These are phyloP conservation scores for Theretra japonica DNA, from an alignment of 2,888 invertebrate genomes.

Conservation along the genomic window DNA sequence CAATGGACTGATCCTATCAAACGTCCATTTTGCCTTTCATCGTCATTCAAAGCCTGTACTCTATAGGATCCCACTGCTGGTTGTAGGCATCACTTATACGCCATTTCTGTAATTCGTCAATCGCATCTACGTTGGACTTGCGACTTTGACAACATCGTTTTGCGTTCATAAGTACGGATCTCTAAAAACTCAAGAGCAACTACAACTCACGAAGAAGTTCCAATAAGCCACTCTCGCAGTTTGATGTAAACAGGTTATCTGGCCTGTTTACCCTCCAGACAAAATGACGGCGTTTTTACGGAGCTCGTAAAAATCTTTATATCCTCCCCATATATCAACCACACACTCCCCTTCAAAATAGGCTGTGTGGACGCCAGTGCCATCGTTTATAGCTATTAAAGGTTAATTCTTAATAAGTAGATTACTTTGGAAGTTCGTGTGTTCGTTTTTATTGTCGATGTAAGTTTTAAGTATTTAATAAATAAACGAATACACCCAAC, in stretches of 20 bases:
- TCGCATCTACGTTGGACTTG: too few relatives aligned
- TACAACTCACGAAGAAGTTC: constrained; percentile 14
- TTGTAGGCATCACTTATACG: too few relatives aligned
- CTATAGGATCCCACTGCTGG: too few relatives aligned
- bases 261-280: constrained; percentile 17
- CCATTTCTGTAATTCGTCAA: too few relatives aligned
- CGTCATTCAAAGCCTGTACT: too few relatives aligned
- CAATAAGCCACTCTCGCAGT: constrained; percentile 5
- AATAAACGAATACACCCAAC: too few relatives aligned
- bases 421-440: background rate
- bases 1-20: too few relatives aligned
- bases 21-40: too few relatives aligned
- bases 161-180: too few relatives aligned
- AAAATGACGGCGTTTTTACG: constrained; percentile 14
- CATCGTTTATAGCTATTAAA: background rate
- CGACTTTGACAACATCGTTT: too few relatives aligned
- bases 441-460: too few relatives aligned
- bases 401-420: background rate
- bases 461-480: too few relatives aligned
- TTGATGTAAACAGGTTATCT: constrained; percentile 29
- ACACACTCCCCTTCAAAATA: background rate
- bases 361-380: background rate
- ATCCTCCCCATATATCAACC: background rate
- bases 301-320: constrained; percentile 25
- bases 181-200: background rate